These are phyloP conservation scores for Xiphydria camelus DNA, from an alignment of 2,888 invertebrate species.

Conservation along the genomic window DNA sequence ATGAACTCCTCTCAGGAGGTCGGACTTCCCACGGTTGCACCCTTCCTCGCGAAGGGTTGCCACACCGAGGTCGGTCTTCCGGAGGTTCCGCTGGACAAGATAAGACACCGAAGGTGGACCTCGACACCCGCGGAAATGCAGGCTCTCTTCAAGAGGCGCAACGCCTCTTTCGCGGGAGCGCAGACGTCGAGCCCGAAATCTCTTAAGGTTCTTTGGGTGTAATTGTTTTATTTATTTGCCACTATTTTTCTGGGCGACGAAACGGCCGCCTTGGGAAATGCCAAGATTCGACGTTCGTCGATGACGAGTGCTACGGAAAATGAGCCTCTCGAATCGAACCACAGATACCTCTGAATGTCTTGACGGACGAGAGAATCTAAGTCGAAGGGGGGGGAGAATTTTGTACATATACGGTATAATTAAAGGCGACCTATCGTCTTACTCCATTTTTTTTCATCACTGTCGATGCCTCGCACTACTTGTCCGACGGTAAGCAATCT, in stretches of 20 bases:
- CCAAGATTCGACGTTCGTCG: too few species aligned
- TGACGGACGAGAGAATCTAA: too few species aligned
- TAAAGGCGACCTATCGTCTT: too few species aligned
- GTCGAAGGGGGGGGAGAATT: too few species aligned
- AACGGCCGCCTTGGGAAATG: too few species aligned
- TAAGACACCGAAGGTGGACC: slow-evolving; percentile 52
- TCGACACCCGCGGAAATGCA: slow-evolving; percentile 51
- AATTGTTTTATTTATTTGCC: slow-evolving; percentile 5
- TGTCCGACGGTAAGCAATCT: too few species aligned
- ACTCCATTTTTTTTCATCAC: too few species aligned
- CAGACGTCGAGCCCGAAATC: slow-evolving; percentile 42
- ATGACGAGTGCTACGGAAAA: too few species aligned
- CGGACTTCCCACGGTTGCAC: slow-evolving; percentile 63
- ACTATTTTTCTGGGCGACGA: background rate
- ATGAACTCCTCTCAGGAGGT: slow-evolving; percentile 84
- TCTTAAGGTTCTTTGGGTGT: slow-evolving; percentile 52
- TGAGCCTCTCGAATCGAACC: too few species aligned
- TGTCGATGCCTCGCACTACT: too few species aligned
- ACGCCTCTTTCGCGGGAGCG: slow-evolving; percentile 36
- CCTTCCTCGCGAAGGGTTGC: slow-evolving; percentile 45
- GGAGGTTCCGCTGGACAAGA: slow-evolving; percentile 44
- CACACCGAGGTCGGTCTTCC: slow-evolving; percentile 54
- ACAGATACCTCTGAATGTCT: too few species aligned
- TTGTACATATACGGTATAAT: too few species aligned
- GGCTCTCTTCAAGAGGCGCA: slow-evolving; percentile 46